Evolutionary conservation across 2,797 vertebrate genomes (phyloP).

Genomic region (Scarus forsteni): DNA sequence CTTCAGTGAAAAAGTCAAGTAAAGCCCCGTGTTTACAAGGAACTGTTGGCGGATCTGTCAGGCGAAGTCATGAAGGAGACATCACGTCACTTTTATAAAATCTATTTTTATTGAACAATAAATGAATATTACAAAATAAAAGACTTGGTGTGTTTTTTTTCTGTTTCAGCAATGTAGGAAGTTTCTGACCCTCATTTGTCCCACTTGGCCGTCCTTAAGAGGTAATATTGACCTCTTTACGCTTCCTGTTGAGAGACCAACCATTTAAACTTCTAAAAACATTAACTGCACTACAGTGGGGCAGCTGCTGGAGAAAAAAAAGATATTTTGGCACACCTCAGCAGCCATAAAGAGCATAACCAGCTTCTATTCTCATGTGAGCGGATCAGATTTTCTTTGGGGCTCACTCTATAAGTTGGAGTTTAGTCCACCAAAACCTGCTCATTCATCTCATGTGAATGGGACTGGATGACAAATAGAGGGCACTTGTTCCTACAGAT

Average conservation of each 20-base stretch:
- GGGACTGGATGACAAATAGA: conserved; percentile 56
- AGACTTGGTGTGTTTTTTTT: conserved; percentile 67
- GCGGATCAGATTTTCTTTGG: conserved; percentile 54
- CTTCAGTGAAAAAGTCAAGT: conserved; percentile 49
- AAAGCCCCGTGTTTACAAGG: conserved; percentile 76
- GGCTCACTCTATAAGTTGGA: conserved; percentile 59
- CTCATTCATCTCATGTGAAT: conserved; percentile 54
- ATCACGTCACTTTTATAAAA: conserved; percentile 84
- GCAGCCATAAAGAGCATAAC: conserved; percentile 24
- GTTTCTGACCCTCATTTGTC: conserved; percentile 42
- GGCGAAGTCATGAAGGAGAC: conserved; percentile 83
- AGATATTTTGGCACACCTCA: conserved; percentile 21
- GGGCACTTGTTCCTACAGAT: conserved; percentile 69
- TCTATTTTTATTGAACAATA: conserved; percentile 89
- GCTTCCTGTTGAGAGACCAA: conserved; percentile 41
- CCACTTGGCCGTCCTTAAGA: conserved; percentile 38
- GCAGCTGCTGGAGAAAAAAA: conserved; percentile 3
- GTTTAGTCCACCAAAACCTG: conserved; percentile 41
- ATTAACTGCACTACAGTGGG: conserved; percentile 2
- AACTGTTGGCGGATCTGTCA: conserved; percentile 75
- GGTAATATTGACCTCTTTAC: conserved; percentile 43
- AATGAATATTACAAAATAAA: conserved; percentile 84
- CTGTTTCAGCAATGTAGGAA: conserved; percentile 53
- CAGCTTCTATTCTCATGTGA: conserved; percentile 41
- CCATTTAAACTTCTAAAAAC: not conserved